Evolutionary conservation across 2,888 invertebrate species (phyloP).

Genomic region (Pasiphila rectangulata): DNA sequence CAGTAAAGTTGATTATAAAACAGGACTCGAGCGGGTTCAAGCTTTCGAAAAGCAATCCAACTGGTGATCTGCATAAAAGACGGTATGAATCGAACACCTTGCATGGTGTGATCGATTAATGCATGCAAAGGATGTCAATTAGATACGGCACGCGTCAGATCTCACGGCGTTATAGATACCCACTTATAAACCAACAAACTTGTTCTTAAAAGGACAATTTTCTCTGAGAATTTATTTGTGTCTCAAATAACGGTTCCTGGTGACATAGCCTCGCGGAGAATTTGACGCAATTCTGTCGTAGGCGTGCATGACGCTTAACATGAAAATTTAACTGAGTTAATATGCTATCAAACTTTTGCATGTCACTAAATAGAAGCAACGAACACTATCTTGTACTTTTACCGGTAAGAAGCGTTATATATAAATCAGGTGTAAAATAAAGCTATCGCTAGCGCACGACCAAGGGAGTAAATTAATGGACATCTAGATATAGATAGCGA

Average conservation of each 20-base stretch:
- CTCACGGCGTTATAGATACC: constrained; percentile 37
- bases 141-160: constrained; percentile 60
- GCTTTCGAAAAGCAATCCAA: constrained; percentile 58
- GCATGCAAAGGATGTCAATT: constrained; percentile 70
- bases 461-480: constrained; percentile 33
- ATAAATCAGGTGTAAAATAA: constrained; percentile 28
- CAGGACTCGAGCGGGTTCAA: constrained; percentile 53
- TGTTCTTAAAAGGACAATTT: constrained; percentile 56
- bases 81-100: constrained; percentile 37
- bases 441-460: constrained; percentile 31
- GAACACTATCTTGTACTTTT: constrained; percentile 21
- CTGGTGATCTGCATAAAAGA: constrained; percentile 54
- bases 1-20: constrained; percentile 56
- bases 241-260: constrained; percentile 53
- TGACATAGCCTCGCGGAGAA: constrained; percentile 57
- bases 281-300: constrained; percentile 52
- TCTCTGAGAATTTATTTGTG: constrained; percentile 41
- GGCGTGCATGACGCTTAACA: constrained; percentile 40
- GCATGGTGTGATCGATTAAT: constrained; percentile 53
- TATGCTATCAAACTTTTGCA: constrained; percentile 25
- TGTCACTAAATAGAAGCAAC: background rate
- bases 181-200: constrained; percentile 48
- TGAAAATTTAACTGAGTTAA: constrained; percentile 27
- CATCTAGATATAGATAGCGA: constrained; percentile 32
- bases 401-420: constrained; percentile 19